Conservation (phyloP, 2,113 vertebrate species). For the Indri indri region DNA sequence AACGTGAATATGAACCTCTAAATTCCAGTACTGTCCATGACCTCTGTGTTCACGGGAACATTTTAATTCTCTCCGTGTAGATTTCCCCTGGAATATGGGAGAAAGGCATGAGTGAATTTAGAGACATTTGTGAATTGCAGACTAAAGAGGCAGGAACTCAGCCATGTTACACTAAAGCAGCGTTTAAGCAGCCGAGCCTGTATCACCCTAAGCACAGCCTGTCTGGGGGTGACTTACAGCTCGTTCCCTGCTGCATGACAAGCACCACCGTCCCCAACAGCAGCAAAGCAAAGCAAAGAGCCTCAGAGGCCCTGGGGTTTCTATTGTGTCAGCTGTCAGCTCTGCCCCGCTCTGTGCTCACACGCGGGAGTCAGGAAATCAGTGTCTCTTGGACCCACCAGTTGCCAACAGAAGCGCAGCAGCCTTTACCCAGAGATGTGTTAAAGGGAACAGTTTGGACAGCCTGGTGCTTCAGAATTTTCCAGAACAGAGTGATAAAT, state of each 20-base stretch:
- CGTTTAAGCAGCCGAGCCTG: neutral
- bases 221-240: neutral
- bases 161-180: neutral
- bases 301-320: neutral
- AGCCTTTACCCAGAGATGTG: neutral
- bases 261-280: neutral
- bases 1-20: neutral
- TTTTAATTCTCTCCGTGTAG: neutral
- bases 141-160: neutral
- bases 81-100: neutral
- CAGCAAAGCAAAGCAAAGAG: neutral
- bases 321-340: neutral
- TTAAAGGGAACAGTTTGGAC: neutral
- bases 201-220: neutral
- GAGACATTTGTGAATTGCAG: neutral
- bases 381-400: neutral
- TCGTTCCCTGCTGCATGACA: neutral
- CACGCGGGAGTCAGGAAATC: neutral
- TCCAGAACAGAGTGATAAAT: neutral
- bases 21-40: neutral
- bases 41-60: neutral
- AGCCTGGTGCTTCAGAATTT: neutral
- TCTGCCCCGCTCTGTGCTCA: fast-evolving
- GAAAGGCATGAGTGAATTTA: neutral
- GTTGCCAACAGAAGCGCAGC: neutral